phyloP scores from a whole-genome alignment of 2,113 vertebrate genomes.

The Atlantisia rogersi region DNA sequence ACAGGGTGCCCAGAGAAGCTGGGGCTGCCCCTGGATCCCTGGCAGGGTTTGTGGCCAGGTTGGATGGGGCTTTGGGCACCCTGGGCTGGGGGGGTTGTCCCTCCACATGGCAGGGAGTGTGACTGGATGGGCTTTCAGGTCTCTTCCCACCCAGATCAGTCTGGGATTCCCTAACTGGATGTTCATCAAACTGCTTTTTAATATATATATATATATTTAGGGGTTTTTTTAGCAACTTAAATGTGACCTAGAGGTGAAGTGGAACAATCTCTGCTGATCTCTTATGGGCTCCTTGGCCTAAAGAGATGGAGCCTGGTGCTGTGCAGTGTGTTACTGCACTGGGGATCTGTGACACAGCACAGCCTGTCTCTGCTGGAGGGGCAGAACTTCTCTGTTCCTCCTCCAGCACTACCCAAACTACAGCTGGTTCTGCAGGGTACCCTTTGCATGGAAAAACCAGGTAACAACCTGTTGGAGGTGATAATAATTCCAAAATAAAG shows the following conservation, averaged over 20 bases:
- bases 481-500: not conserved
- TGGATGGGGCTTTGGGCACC: no score
- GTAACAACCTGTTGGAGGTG: not conserved
- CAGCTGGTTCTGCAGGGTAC: not conserved
- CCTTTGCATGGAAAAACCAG: not conserved
- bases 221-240: not conserved
- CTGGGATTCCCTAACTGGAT: not conserved
- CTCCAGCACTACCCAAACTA: not conserved
- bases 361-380: not conserved
- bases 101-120: no score
- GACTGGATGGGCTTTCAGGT: no score
- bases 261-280: not conserved
- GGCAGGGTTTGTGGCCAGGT: no score
- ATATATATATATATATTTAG: not conserved
- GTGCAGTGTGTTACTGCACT: accelerated
- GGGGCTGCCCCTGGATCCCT: no score
- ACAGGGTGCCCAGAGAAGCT: no score
- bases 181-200: not conserved
- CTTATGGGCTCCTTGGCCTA: accelerated
- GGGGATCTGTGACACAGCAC: not conserved
- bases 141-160: no score
- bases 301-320: no score
- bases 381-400: not conserved
- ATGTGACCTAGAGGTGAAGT: not conserved
- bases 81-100: no score